These are phyloP conservation scores for Eremophila alpestris DNA, from an alignment of 2,797 vertebrate species.

Conservation along the genomic window DNA sequence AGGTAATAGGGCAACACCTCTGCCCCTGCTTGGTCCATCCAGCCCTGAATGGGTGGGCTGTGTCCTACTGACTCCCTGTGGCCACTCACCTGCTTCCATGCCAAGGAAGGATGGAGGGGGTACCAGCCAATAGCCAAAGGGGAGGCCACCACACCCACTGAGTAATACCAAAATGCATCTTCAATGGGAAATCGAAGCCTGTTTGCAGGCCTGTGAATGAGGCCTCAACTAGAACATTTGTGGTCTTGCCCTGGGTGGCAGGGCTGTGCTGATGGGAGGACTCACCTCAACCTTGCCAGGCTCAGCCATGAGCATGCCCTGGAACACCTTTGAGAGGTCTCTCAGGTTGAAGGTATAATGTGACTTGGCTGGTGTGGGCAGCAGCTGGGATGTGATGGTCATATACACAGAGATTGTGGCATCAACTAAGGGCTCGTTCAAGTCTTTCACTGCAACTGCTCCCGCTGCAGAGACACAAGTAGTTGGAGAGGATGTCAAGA, in stretches of 20 bases:
- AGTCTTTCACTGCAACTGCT: slow-evolving; percentile 72
- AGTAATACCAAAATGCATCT: neutral
- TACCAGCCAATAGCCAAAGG: neutral
- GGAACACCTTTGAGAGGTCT: slow-evolving; percentile 94
- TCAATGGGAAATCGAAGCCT: neutral
- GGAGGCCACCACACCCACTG: neutral
- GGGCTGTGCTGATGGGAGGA: neutral
- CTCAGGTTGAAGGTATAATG: slow-evolving; percentile 95
- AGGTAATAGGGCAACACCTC: neutral
- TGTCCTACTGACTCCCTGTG: neutral
- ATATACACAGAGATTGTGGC: slow-evolving; percentile 84
- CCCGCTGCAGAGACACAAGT: slow-evolving; percentile 58
- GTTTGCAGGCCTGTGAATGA: neutral
- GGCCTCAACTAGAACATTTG: neutral
- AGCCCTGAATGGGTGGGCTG: neutral
- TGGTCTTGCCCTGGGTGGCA: neutral
- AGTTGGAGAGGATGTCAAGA: neutral
- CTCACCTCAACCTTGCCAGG: slow-evolving; percentile 81
- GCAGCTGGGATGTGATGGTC: slow-evolving; percentile 88
- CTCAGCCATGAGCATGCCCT: slow-evolving; percentile 91
- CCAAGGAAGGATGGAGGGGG: neutral
- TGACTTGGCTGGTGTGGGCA: slow-evolving; percentile 93
- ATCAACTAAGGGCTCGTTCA: slow-evolving; percentile 82
- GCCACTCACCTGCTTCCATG: neutral
- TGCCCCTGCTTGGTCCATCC: neutral